A percentile compares a stretch with the other conserved stretches of the same genome.
phyloP scores from a whole-genome alignment of 2,113 vertebrate genomes.

The Zingel zingel region DNA sequence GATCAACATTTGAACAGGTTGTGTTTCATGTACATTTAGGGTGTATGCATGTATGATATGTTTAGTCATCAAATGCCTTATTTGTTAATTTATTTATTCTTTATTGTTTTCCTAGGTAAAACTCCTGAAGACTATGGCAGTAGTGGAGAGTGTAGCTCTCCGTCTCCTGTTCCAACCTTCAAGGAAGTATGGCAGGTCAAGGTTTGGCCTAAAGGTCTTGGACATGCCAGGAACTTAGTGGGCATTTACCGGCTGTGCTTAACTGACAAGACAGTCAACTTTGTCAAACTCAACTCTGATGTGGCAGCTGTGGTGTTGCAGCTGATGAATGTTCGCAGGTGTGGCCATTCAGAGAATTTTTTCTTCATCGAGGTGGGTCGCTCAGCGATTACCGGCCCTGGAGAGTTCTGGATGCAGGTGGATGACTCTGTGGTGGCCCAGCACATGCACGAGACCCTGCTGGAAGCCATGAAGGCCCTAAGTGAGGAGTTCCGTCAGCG shows the following conservation, averaged over 20 bases:
- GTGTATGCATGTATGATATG: background rate
- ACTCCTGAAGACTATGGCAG: conserved; percentile 84
- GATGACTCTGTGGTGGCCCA: conserved; percentile 87
- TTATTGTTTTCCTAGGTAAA: conserved; percentile 76
- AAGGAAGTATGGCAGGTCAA: conserved; percentile 91
- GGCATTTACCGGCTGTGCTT: conserved; percentile 88
- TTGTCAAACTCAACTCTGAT: conserved; percentile 86
- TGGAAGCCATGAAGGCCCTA: conserved; percentile 89
- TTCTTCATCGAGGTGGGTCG: conserved; percentile 91
- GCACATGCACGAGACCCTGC: conserved; percentile 90
- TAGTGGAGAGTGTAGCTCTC: conserved; percentile 82
- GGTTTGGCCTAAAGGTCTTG: conserved; percentile 87
- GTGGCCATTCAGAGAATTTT: conserved; percentile 88
- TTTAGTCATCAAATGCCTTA: background rate
- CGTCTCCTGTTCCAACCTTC: conserved; percentile 83
- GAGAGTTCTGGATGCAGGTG: conserved; percentile 92
- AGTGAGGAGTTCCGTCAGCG: conserved; percentile 89
- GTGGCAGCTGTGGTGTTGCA: conserved; percentile 87
- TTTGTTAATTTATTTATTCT: conserved; percentile 16
- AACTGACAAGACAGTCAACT: conserved; percentile 87
- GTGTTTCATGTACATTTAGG: background rate
- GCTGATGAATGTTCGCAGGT: conserved; percentile 88
- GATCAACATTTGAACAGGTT: conserved; percentile 17
- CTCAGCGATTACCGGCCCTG: conserved; percentile 85
- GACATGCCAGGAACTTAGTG: conserved; percentile 86